phyloP scores from a whole-genome alignment of 2,888 invertebrate species.

The Campaea margaritaria region DNA sequence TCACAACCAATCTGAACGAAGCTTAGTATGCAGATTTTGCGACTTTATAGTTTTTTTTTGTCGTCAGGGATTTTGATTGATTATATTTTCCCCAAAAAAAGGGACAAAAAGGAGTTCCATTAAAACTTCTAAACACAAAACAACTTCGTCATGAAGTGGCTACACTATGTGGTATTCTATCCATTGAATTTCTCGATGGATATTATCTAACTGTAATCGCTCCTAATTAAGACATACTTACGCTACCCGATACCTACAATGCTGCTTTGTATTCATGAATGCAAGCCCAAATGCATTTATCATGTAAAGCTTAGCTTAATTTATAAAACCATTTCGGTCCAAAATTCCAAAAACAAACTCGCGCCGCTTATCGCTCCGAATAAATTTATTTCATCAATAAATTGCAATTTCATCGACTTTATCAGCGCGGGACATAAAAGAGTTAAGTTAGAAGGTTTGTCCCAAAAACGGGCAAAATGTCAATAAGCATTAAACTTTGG shows the following conservation, averaged over 20 bases:
- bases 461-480: conserved; percentile 58
- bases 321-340: conserved; percentile 21
- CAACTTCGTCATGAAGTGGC: neutral
- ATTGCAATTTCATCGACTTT: conserved; percentile 53
- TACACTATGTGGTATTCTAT: neutral
- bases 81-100: too few relatives aligned
- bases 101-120: too few relatives aligned
- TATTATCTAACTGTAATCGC: neutral
- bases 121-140: too few relatives aligned
- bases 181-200: neutral
- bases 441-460: conserved; percentile 34
- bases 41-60: too few relatives aligned
- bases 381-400: conserved; percentile 48
- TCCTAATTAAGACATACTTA: conserved; percentile 25
- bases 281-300: conserved; percentile 37
- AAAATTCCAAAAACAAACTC: conserved; percentile 25
- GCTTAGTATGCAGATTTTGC: too few relatives aligned
- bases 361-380: conserved; percentile 29
- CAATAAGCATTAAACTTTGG: conserved; percentile 56
- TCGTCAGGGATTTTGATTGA: too few relatives aligned
- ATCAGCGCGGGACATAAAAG: conserved; percentile 38
- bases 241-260: neutral
- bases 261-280: conserved; percentile 19
- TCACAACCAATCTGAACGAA: too few relatives aligned
- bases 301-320: conserved; percentile 31